Evolutionary conservation across 2,113 vertebrate genomes (phyloP), one percentile per base, ranked within the genome.

Genomic region (Gambusia affinis): DNA sequence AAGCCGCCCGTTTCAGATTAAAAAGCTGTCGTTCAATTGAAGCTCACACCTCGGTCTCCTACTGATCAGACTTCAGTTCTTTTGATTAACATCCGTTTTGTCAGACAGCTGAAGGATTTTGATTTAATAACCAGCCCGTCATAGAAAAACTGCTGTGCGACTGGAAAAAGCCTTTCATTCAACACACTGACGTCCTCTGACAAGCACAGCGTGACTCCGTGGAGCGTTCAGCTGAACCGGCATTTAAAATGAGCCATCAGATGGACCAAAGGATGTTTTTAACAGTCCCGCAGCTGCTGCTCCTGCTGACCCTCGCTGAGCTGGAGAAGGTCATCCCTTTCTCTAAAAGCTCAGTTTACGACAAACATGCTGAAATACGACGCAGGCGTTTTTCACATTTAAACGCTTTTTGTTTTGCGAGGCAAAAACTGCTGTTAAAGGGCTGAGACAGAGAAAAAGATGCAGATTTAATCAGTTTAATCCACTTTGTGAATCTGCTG

Each of bases 331-430:
- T 71, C 75, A 70, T 60, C 51, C 17, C 54, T 28, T 19, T 72
- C 60, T 60, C 54, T 47, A 17, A 67, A 62, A 67, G 64, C 51
- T 78, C 63, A 28, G 22, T 61, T 72, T 62, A 76, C 66, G 39
- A 15, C n/a, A 30, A 62, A 76, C 30, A 11, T 28, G 28, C 51
- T 28, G 54, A 37, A 39, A n/a, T 39, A 70, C 22, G 30, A 14
- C 28, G 22, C 42, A 37, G 67, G 47, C 28, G 10, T 22, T 60
- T 67, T 60, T 78, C 68, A 39, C 4, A 44, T 37, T 51, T 10
- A 3, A 44, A 51, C 44, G 31, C 31, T 64, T 57, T 61, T 42
- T 60, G 35, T 62, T 62, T 47, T 63, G 15, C 12, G 28, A 4
- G 19, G 7, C 33, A 29, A n/a, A 6, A 19, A 39, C 30, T 12